Evolutionary conservation across 2,888 invertebrate genomes (phyloP), one percentile per base, ranked within the genome.

Genomic region (Chaitophorus viminalis): DNA sequence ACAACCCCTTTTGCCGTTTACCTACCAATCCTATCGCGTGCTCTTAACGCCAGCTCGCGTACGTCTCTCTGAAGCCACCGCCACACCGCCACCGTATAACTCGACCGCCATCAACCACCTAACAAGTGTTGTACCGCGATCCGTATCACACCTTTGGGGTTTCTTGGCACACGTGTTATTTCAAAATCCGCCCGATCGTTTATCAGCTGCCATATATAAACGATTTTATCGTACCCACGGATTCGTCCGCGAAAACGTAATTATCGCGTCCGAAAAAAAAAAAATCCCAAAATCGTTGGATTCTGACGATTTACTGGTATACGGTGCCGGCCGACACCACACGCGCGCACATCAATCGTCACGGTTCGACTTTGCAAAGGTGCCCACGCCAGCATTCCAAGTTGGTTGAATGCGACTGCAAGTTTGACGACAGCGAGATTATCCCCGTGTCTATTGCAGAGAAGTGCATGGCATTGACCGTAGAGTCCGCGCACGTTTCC

Each of bases 181-280:
- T 78, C 25, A 29, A 72, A 78, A 79, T 72, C 60, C 79, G 33
- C 36, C 72, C 79, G 72, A 86, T 74, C 86, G 86, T 86, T 86
- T 86, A 68, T 86, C 86, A 79, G 86, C 60, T 36, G 78, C 72
- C 86, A 25, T 79, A n/a, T n/a, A n/a, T n/a, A 86, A 86, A 72
- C 78, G 54, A 79, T 79, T 79, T 74, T 31, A 82, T 86, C 31
- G 78, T 25, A 17, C n/a, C n/a, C 29, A 31, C 82, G 72, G 25
- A 31, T 33, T 52, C 81, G 68, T 8, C n/a, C 33, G 17, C 31
- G 8, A 21, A 46, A 74, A 52, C 52, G 76, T 17, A 29, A 76
- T 76, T 76, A 76, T 52, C 76, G 39, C n/a, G 46, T 70, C 70
- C 70, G 14, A 70, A 70, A 70, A 39, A 9, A 39, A 39, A 39